Percentiles rank a stretch among this genome's conserved stretches.
Conservation (phyloP, 2,888 invertebrate genomes). For the Trimorus sp. region DNA sequence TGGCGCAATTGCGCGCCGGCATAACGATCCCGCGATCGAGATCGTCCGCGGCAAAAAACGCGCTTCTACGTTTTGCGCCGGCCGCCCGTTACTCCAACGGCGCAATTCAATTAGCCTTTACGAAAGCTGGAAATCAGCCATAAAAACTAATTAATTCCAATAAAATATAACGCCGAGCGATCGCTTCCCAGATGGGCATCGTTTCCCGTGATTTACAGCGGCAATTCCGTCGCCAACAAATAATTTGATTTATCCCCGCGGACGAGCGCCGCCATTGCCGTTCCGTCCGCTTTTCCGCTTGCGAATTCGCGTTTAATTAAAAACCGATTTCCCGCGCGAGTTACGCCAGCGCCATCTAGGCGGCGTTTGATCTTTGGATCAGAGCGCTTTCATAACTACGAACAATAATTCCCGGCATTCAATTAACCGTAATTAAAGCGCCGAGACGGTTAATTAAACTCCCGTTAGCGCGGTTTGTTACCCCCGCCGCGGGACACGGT, state of each 20-base stretch:
- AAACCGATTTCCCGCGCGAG: background rate
- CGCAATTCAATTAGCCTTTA: slow-evolving; percentile 30
- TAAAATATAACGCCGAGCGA: slow-evolving; percentile 1
- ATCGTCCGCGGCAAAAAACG: too few relatives aligned
- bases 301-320: slow-evolving; percentile 13
- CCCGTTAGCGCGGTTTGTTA: too few relatives aligned
- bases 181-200: slow-evolving; percentile 14
- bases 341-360: too few relatives aligned
- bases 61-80: background rate
- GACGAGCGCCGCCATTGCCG: background rate
- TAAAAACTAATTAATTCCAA: slow-evolving; percentile 31
- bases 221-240: slow-evolving; percentile 23
- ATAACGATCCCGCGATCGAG: too few relatives aligned
- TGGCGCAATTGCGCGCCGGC: too few relatives aligned
- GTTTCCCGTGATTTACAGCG: slow-evolving; percentile 23
- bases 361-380: too few relatives aligned
- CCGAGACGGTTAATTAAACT: too few relatives aligned
- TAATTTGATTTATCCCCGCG: slow-evolving; percentile 36
- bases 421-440: too few relatives aligned
- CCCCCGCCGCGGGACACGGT: background rate
- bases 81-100: slow-evolving; percentile 1
- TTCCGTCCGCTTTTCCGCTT: too few relatives aligned
- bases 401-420: too few relatives aligned
- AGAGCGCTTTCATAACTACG: too few relatives aligned
- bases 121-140: slow-evolving; percentile 25